phyloP scores from a whole-genome alignment of 2,797 vertebrate genomes.

The Nannoperca australis region DNA sequence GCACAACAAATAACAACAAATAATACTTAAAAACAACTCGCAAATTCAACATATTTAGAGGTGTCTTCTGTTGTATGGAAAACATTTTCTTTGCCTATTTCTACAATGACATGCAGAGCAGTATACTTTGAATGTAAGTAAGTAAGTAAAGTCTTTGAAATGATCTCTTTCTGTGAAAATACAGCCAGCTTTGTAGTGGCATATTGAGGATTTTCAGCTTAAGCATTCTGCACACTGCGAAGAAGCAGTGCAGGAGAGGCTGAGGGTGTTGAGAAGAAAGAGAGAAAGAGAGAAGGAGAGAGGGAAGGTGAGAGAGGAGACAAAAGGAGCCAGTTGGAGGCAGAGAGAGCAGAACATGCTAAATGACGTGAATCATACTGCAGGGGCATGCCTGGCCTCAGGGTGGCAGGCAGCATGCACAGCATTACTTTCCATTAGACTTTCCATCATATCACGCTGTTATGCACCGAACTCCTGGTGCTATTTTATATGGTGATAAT shows the following conservation, averaged over 20 bases:
- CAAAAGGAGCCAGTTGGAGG: not conserved
- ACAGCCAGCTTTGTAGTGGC: slow-evolving; percentile 21
- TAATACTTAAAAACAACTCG: not conserved
- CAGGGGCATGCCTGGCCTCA: slow-evolving; percentile 20
- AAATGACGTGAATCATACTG: slow-evolving; percentile 11
- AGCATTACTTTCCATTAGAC: slow-evolving; percentile 22
- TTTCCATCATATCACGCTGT: not conserved
- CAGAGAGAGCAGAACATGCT: not conserved
- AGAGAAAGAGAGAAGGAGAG: not conserved
- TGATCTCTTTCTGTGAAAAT: slow-evolving; percentile 29
- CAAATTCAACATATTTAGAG: not conserved
- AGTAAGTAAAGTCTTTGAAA: slow-evolving; percentile 54
- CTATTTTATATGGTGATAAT: not conserved
- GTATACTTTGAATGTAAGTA: not conserved
- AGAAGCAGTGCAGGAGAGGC: not conserved
- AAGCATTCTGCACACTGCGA: not conserved
- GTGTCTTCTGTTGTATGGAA: not conserved
- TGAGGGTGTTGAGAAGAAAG: slow-evolving; percentile 11
- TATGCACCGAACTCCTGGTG: not conserved
- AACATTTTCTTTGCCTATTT: too few species aligned
- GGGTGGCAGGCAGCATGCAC: slow-evolving; percentile 29
- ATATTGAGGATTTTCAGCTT: slow-evolving; percentile 5
- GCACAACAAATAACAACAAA: too few species aligned
- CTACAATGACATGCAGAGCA: not conserved
- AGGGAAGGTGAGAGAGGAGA: slow-evolving; percentile 5